Conservation (phyloP, 2,888 invertebrate species). For the Microplitis manilae region DNA sequence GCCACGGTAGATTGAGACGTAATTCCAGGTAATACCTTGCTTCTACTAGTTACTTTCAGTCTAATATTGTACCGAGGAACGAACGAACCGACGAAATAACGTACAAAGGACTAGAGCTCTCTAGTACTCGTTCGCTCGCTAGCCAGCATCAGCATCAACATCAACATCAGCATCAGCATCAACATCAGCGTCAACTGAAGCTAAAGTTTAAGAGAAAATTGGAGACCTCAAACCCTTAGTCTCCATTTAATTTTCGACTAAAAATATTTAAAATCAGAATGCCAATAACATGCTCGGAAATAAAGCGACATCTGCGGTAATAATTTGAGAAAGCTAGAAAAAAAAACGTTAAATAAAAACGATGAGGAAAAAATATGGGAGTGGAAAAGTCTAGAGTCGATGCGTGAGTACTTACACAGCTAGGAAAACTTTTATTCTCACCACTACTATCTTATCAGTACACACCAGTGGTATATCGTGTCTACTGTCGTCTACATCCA, state of each 20-base stretch:
- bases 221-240: constrained; percentile 63
- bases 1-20: constrained; percentile 72
- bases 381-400: constrained; percentile 39
- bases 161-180: no score
- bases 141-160: no score
- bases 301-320: constrained; percentile 25
- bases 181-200: no score
- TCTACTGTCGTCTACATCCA: constrained; percentile 56
- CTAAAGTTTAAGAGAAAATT: constrained; percentile 40
- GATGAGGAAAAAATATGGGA: constrained; percentile 27
- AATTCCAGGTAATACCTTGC: constrained; percentile 71
- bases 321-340: constrained; percentile 26
- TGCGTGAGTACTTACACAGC: constrained; percentile 59
- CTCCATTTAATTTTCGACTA: constrained; percentile 65
- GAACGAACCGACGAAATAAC: constrained; percentile 58
- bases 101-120: constrained; percentile 64
- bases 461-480: constrained; percentile 44
- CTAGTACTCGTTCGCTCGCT: no score
- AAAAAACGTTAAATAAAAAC: constrained; percentile 3
- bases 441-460: constrained; percentile 57
- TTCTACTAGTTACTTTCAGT: constrained; percentile 69
- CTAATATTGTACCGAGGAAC: constrained; percentile 65
- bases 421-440: constrained; percentile 70
- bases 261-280: no score
- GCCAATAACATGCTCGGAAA: background rate